A percentile compares a stretch with the other conserved stretches of the same genome.
phyloP scores from a whole-genome alignment of 2,113 vertebrate genomes.

The Neotoma lepida region DNA sequence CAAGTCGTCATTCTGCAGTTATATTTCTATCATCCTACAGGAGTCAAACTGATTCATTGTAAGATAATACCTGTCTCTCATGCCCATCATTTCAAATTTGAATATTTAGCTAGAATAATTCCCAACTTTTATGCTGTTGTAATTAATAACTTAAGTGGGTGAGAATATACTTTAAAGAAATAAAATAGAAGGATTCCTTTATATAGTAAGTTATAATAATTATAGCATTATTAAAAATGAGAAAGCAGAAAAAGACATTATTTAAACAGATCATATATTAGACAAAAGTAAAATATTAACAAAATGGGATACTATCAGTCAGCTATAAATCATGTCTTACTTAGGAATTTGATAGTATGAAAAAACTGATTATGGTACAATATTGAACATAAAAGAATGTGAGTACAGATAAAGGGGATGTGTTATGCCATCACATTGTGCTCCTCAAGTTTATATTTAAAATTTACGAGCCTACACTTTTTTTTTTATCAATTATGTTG shows the following conservation, averaged over 20 bases:
- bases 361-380: neutral
- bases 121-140: neutral
- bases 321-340: neutral
- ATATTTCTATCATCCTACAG: neutral
- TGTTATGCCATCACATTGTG: neutral
- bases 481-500: neutral
- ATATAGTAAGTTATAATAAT: neutral
- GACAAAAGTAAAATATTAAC: neutral
- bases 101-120: neutral
- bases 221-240: neutral
- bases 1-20: neutral
- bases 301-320: neutral
- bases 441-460: neutral
- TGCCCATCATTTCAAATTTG: conserved; percentile 18
- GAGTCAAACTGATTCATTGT: neutral
- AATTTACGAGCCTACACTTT: neutral
- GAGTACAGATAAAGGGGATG: conserved; percentile 18
- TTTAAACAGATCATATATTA: conserved; percentile 19
- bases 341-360: neutral
- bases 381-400: neutral
- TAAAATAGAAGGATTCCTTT: neutral
- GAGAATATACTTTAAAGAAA: neutral
- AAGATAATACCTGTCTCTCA: neutral
- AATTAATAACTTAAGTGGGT: neutral
- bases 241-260: neutral